A percentile compares a stretch with the other conserved stretches of the same genome.
phyloP scores from a whole-genome alignment of 2,888 invertebrate species.

The Conistra vaccinii region DNA sequence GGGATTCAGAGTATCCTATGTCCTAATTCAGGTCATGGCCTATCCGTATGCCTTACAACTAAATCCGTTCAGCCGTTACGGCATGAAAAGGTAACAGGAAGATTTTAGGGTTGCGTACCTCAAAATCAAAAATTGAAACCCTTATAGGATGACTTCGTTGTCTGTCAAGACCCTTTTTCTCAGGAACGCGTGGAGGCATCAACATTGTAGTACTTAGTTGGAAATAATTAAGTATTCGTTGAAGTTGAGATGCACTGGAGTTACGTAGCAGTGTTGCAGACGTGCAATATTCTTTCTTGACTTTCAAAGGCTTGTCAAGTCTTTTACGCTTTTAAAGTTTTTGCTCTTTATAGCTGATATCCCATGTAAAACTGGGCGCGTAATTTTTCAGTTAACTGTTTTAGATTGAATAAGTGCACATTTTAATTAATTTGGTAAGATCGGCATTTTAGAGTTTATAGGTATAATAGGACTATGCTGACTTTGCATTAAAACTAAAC shows the following conservation, averaged over 20 bases:
- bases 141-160: no score
- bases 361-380: not conserved
- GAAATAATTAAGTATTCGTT: constrained; percentile 8
- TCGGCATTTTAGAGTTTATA: not conserved
- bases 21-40: no score
- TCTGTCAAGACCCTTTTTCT: no score
- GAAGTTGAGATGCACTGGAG: not conserved
- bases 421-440: not conserved
- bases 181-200: no score
- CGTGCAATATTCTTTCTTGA: constrained; percentile 7
- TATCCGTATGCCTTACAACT: no score
- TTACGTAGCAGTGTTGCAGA: not conserved
- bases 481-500: no score
- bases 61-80: no score
- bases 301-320: constrained; percentile 1
- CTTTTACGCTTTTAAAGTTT: constrained; percentile 5
- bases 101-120: no score
- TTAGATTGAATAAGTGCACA: not conserved
- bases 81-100: no score
- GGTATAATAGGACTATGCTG: not conserved
- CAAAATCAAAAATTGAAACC: no score
- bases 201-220: not conserved
- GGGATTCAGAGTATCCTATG: no score
- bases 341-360: not conserved
- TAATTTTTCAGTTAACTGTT: not conserved